These are phyloP conservation scores for Ephialtes manifestator DNA, from an alignment of 2,888 invertebrate genomes.

Conservation along the genomic window DNA sequence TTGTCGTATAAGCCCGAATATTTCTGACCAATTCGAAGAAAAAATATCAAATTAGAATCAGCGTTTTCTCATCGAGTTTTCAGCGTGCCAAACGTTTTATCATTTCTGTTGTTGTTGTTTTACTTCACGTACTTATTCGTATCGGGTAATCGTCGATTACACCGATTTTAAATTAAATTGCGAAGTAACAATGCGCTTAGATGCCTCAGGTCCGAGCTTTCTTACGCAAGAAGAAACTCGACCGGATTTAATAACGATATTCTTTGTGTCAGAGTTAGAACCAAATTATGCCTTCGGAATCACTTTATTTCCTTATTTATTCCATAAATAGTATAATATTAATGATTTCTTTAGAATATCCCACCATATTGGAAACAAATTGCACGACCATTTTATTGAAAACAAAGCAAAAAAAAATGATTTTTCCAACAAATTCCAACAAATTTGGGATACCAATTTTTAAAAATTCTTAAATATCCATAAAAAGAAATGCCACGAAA, in stretches of 20 bases:
- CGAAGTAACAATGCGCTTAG: neutral
- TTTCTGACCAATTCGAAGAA: neutral
- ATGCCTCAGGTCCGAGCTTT: constrained; percentile 3
- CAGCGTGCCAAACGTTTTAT: constrained; percentile 42
- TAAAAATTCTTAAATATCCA: no score
- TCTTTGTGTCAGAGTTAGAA: constrained; percentile 13
- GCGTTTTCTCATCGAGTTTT: constrained; percentile 44
- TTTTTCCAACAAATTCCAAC: no score
- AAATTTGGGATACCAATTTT: no score
- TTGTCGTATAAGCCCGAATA: neutral
- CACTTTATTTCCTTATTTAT: no score
- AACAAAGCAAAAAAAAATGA: no score
- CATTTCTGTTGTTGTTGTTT: constrained; percentile 18
- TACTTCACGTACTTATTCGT: constrained; percentile 62
- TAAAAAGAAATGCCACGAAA: no score
- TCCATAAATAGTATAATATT: no score
- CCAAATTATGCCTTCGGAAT: no score
- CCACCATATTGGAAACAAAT: no score
- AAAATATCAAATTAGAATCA: neutral
- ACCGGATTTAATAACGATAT: constrained; percentile 38
- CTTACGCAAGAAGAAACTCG: constrained; percentile 12
- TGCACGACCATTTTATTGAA: no score
- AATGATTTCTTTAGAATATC: no score
- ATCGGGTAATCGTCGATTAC: constrained; percentile 47
- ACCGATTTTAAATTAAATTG: constrained; percentile 51